Percentiles rank a stretch among this genome's conserved stretches.
Evolutionary conservation across 2,888 invertebrate species (phyloP).

Genomic region (Parthenolecanium corni): DNA sequence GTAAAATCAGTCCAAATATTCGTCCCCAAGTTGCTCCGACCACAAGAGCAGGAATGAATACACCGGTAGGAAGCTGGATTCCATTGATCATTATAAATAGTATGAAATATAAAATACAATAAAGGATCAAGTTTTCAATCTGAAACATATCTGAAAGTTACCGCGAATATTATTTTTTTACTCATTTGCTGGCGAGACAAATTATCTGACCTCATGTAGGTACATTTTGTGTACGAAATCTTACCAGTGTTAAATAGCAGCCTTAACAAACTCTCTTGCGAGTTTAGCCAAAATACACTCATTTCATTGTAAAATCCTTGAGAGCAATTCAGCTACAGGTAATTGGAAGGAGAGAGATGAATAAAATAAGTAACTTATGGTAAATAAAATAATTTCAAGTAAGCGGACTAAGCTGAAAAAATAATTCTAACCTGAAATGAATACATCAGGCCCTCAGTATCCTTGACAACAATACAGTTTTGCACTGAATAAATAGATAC

Average conservation of each 20-base stretch:
- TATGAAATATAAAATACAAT: slow-evolving; percentile 46
- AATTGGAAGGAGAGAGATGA: slow-evolving; percentile 20
- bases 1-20: slow-evolving; percentile 43
- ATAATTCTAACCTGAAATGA: too few relatives aligned
- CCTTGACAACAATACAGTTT: slow-evolving; percentile 24
- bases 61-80: slow-evolving; percentile 47
- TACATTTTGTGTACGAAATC: too few relatives aligned
- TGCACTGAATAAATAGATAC: slow-evolving; percentile 40
- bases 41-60: slow-evolving; percentile 51
- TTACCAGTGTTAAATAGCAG: slow-evolving; percentile 46
- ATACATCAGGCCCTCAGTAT: too few relatives aligned
- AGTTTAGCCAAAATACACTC: slow-evolving; percentile 49
- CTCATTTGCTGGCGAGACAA: too few relatives aligned
- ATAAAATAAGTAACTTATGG: neutral
- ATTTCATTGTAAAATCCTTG: slow-evolving; percentile 48
- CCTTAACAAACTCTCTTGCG: slow-evolving; percentile 48
- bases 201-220: too few relatives aligned
- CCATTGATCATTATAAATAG: slow-evolving; percentile 53
- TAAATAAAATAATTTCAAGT: too few relatives aligned
- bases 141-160: slow-evolving; percentile 37
- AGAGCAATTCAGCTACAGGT: slow-evolving; percentile 46
- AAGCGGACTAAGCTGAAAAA: too few relatives aligned
- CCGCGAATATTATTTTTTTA: too few relatives aligned
- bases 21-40: slow-evolving; percentile 55
- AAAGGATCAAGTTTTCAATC: slow-evolving; percentile 41